Base-by-base conservation (phyloP, 2,888 invertebrate species). In the Campoletis raptor region DNA sequence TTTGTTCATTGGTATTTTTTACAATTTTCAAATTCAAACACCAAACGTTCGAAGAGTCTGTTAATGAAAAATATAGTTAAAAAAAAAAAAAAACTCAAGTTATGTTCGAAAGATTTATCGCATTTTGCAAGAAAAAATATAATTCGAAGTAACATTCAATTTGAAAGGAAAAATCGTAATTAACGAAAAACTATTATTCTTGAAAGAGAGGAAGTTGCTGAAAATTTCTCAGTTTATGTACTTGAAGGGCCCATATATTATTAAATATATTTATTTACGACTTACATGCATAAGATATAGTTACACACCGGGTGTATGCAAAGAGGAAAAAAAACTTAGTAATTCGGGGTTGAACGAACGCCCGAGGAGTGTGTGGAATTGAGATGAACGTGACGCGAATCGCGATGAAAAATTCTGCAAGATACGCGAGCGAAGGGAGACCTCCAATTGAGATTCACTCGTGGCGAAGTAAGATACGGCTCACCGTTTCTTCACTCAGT, bases 301-400 rank as follows among this genome's bases (percentile, higher is more conserved):
- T 36, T 36, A 64, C 74, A 52, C 81, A 74, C 74, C 79, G 64
- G 74, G 82, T 83, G 82, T 85, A 82, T 76, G 85, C 73, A 54
- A 70, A 80, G 85, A 85, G 52, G 70, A 79, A 67, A 80, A 72
- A 37, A 77, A 66, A 83, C 72, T 86, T 80, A 45, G 81, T 80
- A 86, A 86, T 86, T 86, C 80, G 86, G 85, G 86, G 79, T 80
- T 86, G 83, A 77, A 83, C 77, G 83, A 83, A 77, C 72, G 86
- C 83, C 83, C 80, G 80, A 72, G 86, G 86, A 80, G 86, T 83
- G 86, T 80, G 79, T 76, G 86, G 86, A 80, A 86, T 86, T 86
- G 77, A 86, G 86, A 86, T 85, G 85, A 83, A 85, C 86, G 86
- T 86, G 86, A 83, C 83, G 81, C 48, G 86, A 86, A 83, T 86